Percentiles rank a stretch among this genome's conserved stretches.
phyloP scores from a whole-genome alignment of 2,113 vertebrate species.

The Harpagus bidentatus region DNA sequence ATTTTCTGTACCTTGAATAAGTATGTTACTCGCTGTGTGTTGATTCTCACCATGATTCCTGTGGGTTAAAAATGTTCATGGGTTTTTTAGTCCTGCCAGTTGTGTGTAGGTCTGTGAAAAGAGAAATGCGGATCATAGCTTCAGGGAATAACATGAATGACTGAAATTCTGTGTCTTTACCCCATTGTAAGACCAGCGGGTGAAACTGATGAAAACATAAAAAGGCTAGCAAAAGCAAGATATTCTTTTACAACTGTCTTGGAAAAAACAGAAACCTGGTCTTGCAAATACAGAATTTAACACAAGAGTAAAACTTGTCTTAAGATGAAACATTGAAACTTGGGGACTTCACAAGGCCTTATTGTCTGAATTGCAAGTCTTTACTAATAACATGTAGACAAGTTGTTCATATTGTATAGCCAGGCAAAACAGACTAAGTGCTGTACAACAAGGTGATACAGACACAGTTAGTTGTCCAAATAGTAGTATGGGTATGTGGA shows the following conservation, averaged over 20 bases:
- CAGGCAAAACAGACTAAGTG: background rate
- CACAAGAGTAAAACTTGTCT: background rate
- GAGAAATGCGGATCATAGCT: background rate
- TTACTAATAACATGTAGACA: background rate
- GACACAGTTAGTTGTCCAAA: background rate
- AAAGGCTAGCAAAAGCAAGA: background rate
- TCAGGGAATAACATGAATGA: background rate
- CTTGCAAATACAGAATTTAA: background rate
- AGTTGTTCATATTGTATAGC: background rate
- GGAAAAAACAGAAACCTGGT: background rate
- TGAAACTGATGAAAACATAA: background rate
- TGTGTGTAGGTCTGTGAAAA: background rate
- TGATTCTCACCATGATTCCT: background rate
- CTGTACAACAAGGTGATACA: background rate
- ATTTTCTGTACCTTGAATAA: background rate
- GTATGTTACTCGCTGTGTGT: background rate
- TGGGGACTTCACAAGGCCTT: background rate
- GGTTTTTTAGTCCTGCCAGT: background rate
- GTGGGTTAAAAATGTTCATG: background rate
- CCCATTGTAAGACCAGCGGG: background rate
- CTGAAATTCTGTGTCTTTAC: background rate
- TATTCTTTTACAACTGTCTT: background rate
- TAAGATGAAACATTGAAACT: background rate
- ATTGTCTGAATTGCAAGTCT: background rate
- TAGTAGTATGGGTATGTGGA: background rate